Evolutionary conservation across 2,888 invertebrate species (phyloP).

Genomic region (Agrilus mali): DNA sequence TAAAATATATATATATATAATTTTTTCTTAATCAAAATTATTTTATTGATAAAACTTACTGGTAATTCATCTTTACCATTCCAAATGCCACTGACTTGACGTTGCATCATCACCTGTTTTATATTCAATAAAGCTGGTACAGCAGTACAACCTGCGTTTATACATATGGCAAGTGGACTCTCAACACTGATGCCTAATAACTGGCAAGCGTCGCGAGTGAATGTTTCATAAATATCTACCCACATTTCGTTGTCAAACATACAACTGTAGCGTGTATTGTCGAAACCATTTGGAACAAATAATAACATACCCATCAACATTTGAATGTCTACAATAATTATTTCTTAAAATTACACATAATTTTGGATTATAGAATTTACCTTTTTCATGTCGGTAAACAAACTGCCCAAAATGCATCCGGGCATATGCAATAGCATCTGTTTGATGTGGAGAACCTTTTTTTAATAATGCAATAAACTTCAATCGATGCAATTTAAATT

Average conservation of each 20-base stretch:
- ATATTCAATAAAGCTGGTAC: conserved; percentile 91
- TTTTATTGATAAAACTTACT: conserved; percentile 39
- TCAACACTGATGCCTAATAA: conserved; percentile 80
- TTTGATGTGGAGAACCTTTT: conserved; percentile 54
- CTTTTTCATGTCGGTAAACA: conserved; percentile 62
- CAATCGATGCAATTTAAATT: conserved; percentile 71
- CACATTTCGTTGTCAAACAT: conserved; percentile 65
- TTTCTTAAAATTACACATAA: background rate
- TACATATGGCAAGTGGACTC: conserved; percentile 82
- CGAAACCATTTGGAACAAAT: conserved; percentile 65
- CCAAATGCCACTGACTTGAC: conserved; percentile 90
- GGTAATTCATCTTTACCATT: conserved; percentile 92
- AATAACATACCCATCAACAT: conserved; percentile 76
- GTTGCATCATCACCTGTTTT: conserved; percentile 78
- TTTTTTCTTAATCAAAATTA: no score
- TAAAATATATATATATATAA: no score
- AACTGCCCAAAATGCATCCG: conserved; percentile 72
- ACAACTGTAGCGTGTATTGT: conserved; percentile 65
- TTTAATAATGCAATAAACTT: conserved; percentile 64
- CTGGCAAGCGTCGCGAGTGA: conserved; percentile 84
- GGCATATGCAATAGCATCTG: conserved; percentile 79
- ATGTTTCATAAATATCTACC: conserved; percentile 80
- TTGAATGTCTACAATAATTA: conserved; percentile 53
- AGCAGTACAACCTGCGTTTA: conserved; percentile 86
- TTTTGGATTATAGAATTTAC: conserved; percentile 26